A percentile compares a stretch with the other conserved stretches of the same genome.
Evolutionary conservation across 2,113 vertebrate genomes (phyloP).

Genomic region (Gnathonemus longibarbis): DNA sequence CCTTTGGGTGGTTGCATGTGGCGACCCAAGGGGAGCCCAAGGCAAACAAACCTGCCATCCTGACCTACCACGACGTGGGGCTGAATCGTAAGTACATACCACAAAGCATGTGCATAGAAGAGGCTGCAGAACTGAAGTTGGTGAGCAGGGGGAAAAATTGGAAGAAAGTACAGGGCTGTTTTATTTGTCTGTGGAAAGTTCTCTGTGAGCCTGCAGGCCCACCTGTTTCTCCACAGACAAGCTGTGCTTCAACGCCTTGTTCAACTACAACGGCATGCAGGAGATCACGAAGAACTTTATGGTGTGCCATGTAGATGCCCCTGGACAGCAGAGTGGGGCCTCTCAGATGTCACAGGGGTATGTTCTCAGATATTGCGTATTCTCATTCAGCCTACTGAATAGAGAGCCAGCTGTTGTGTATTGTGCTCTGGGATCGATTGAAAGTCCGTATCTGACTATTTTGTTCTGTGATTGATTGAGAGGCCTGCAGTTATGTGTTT

Average conservation of each 20-base stretch:
- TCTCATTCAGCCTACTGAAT: background rate
- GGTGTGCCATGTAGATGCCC: slow-evolving; percentile 90
- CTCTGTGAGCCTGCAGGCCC: background rate
- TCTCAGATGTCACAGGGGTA: slow-evolving; percentile 91
- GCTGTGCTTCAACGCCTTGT: slow-evolving; percentile 92
- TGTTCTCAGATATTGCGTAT: slow-evolving; percentile 28
- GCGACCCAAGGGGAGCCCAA: slow-evolving; percentile 88
- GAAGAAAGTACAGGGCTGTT: background rate
- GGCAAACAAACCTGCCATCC: slow-evolving; percentile 86
- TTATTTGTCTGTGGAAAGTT: background rate
- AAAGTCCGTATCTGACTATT: background rate
- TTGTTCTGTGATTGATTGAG: background rate
- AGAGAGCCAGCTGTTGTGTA: background rate
- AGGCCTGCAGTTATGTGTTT: background rate
- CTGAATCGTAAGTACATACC: slow-evolving; percentile 81
- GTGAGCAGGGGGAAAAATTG: background rate
- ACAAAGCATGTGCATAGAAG: background rate
- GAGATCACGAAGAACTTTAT: slow-evolving; percentile 98
- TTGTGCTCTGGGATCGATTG: background rate
- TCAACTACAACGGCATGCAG: slow-evolving; percentile 95
- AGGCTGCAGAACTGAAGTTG: background rate
- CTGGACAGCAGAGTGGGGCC: slow-evolving; percentile 82
- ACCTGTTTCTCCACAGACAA: slow-evolving; percentile 69
- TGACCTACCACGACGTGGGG: slow-evolving; percentile 95
- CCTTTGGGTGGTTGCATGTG: slow-evolving; percentile 88